Conservation (phyloP, 2,113 vertebrate genomes). For the Anguilla japonica region DNA sequence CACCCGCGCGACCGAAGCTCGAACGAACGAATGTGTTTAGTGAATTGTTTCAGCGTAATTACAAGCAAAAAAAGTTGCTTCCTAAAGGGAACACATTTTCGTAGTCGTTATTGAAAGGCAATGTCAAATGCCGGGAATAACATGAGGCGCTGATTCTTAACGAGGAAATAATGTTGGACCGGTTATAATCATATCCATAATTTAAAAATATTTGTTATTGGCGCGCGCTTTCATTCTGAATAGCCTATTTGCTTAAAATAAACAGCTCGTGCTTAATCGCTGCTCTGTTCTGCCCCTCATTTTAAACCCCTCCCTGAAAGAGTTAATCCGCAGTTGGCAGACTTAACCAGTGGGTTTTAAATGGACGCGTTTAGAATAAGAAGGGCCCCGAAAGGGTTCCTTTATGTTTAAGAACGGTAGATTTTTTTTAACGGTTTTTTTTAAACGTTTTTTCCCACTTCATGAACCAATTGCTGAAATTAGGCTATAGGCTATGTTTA, state of each 20-base stretch:
- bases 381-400: neutral
- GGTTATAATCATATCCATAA: neutral
- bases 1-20: neutral
- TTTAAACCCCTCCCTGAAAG: neutral
- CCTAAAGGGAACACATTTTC: neutral
- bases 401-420: neutral
- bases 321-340: slow-evolving; percentile 2
- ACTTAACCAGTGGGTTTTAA: neutral
- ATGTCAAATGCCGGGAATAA: neutral
- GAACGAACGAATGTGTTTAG: neutral
- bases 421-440: neutral
- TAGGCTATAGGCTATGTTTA: neutral
- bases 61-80: neutral
- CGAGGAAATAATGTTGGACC: neutral
- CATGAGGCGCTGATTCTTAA: neutral
- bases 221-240: neutral
- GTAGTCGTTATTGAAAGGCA: neutral
- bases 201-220: neutral
- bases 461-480: neutral
- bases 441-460: neutral
- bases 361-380: slow-evolving; percentile 3
- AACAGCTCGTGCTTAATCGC: neutral
- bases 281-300: neutral
- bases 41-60: neutral
- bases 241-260: neutral